phyloP scores from a whole-genome alignment of 2,113 vertebrate species.

The Alligator mississippiensis region DNA sequence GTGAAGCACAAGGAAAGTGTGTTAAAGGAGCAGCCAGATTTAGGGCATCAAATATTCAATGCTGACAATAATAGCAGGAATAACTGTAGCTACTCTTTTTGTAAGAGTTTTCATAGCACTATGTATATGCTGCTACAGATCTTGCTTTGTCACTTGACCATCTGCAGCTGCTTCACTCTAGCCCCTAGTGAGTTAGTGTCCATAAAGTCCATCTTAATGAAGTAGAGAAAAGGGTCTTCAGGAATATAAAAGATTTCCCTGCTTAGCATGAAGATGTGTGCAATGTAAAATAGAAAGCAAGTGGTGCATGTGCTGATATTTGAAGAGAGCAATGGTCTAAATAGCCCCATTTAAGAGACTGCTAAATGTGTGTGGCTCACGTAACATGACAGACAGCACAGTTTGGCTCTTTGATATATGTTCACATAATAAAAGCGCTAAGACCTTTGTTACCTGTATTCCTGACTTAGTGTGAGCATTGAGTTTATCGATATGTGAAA shows the following conservation, averaged over 20 bases:
- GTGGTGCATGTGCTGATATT: background rate
- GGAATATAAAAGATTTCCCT: conserved; percentile 60
- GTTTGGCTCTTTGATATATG: rapidly evolving
- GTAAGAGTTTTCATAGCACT: background rate
- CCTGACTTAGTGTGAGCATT: conserved; percentile 8
- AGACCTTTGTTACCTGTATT: conserved; percentile 1
- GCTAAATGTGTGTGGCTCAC: background rate
- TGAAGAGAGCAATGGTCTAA: conserved; percentile 24
- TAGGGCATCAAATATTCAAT: background rate
- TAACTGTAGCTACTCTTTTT: background rate
- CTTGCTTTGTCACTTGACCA: conserved; percentile 47
- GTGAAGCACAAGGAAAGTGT: background rate
- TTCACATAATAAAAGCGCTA: background rate
- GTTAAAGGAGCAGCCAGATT: background rate
- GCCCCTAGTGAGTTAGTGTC: conserved; percentile 47
- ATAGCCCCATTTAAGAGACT: background rate
- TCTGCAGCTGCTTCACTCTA: conserved; percentile 57
- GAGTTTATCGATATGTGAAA: conserved; percentile 10
- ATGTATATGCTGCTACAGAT: conserved; percentile 15
- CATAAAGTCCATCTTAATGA: conserved; percentile 64
- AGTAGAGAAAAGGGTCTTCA: conserved; percentile 53
- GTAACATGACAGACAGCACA: background rate
- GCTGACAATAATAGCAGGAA: background rate
- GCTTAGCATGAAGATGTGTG: conserved; percentile 28
- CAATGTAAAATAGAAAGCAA: conserved; percentile 45